Percentiles rank a stretch among this genome's conserved stretches.
These are phyloP conservation scores for Synergus umbraculus DNA, from an alignment of 2,888 invertebrate genomes.

Conservation along the genomic window DNA sequence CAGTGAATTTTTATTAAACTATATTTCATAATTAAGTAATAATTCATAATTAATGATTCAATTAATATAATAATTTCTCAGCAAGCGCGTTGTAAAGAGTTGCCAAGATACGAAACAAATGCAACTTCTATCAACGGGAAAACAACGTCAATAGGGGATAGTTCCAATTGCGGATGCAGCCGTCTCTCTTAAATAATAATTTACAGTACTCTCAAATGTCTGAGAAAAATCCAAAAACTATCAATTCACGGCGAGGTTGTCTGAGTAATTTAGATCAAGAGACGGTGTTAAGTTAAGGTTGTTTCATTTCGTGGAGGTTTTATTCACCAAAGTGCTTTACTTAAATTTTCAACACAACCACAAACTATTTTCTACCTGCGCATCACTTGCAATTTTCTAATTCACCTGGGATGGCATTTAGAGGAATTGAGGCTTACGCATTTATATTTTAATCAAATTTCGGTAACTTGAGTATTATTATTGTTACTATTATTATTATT, in stretches of 20 bases:
- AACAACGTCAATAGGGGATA: constrained; percentile 84
- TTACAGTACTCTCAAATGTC: constrained; percentile 21
- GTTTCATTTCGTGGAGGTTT: constrained; percentile 51
- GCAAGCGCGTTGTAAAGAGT: constrained; percentile 92
- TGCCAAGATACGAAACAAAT: constrained; percentile 86
- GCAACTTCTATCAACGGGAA: constrained; percentile 86
- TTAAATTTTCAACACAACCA: constrained; percentile 45
- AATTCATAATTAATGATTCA: constrained; percentile 46
- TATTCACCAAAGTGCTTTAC: constrained; percentile 58
- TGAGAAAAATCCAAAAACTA: background rate
- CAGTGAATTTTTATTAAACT: background rate
- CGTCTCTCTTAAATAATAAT: constrained; percentile 71
- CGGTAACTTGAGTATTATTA: background rate
- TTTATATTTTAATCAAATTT: constrained; percentile 24
- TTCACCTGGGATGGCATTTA: background rate
- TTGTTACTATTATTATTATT: background rate
- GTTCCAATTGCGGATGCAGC: constrained; percentile 81
- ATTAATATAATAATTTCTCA: constrained; percentile 69
- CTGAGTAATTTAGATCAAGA: constrained; percentile 41
- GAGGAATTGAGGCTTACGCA: constrained; percentile 29
- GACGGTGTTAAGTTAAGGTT: constrained; percentile 49
- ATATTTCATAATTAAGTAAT: constrained; percentile 26
- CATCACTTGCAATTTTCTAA: constrained; percentile 29
- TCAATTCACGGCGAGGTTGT: constrained; percentile 11
- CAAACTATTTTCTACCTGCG: constrained; percentile 37